A percentile compares a stretch with the other conserved stretches of the same genome.
phyloP scores from a whole-genome alignment of 2,888 invertebrate species.

The Dolomedes plantarius region DNA sequence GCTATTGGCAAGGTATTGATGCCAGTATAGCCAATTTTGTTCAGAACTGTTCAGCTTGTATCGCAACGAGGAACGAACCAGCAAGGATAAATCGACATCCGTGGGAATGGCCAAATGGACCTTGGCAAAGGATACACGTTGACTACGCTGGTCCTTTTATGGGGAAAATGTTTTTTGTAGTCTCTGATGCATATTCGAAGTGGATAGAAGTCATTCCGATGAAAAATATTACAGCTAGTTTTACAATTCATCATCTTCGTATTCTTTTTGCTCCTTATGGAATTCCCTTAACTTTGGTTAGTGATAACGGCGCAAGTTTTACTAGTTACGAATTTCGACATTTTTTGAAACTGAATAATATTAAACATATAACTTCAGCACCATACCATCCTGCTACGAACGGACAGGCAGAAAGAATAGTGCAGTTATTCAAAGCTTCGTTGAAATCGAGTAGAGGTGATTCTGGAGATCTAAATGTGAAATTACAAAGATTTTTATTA shows the following conservation, averaged over 20 bases:
- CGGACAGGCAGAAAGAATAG: slow-evolving; percentile 74
- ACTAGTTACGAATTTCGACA: slow-evolving; percentile 29
- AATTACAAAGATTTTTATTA: slow-evolving; percentile 54
- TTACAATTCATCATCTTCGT: slow-evolving; percentile 36
- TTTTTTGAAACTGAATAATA: slow-evolving; percentile 70
- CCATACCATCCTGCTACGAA: slow-evolving; percentile 74
- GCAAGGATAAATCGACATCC: slow-evolving; percentile 36
- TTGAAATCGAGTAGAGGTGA: slow-evolving; percentile 51
- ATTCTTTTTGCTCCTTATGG: slow-evolving; percentile 51
- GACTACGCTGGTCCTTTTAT: slow-evolving; percentile 47
- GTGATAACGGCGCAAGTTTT: slow-evolving; percentile 57
- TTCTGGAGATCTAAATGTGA: slow-evolving; percentile 52
- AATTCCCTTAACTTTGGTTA: slow-evolving; percentile 43
- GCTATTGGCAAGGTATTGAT: slow-evolving; percentile 48
- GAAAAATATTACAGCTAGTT: slow-evolving; percentile 34
- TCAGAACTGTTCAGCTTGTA: slow-evolving; percentile 40
- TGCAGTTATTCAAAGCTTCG: slow-evolving; percentile 62
- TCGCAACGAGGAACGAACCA: slow-evolving; percentile 38
- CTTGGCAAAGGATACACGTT: slow-evolving; percentile 46
- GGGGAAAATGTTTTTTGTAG: slow-evolving; percentile 42
- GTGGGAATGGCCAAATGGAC: slow-evolving; percentile 44
- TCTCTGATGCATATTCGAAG: slow-evolving; percentile 44
- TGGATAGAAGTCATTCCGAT: slow-evolving; percentile 36
- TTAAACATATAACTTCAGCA: slow-evolving; percentile 67
- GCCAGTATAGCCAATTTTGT: slow-evolving; percentile 29